phyloP scores from a whole-genome alignment of 2,797 vertebrate genomes.

The Chromis chromis region DNA sequence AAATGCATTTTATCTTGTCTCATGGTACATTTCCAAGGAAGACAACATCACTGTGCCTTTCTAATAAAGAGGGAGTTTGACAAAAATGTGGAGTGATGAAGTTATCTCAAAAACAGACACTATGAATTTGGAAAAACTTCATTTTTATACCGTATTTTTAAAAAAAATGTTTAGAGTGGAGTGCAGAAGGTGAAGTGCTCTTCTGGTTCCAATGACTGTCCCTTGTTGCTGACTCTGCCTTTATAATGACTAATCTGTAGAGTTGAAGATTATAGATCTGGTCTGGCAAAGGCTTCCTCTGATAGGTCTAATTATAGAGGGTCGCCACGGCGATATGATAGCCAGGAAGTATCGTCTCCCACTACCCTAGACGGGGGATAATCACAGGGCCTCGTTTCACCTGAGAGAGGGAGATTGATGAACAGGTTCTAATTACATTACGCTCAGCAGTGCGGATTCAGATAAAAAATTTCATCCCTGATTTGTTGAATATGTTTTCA shows the following conservation, averaged over 20 bases:
- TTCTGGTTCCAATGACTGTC: background rate
- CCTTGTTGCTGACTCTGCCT: slow-evolving; percentile 38
- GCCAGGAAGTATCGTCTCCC: slow-evolving; percentile 76
- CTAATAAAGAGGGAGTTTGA: background rate
- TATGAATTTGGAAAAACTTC: background rate
- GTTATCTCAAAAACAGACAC: too few relatives aligned
- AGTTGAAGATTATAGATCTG: slow-evolving; percentile 66
- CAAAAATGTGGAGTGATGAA: too few relatives aligned
- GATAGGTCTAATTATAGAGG: slow-evolving; percentile 75
- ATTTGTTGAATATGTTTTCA: background rate
- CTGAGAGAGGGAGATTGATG: slow-evolving; percentile 53
- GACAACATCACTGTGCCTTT: too few relatives aligned
- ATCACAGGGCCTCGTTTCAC: slow-evolving; percentile 64
- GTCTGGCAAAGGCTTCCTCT: slow-evolving; percentile 54
- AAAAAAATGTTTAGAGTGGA: background rate
- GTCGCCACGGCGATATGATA: slow-evolving; percentile 67
- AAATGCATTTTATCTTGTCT: too few relatives aligned
- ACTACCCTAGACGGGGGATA: slow-evolving; percentile 23
- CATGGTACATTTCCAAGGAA: too few relatives aligned
- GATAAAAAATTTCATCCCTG: background rate
- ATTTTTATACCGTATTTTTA: background rate
- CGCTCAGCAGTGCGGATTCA: slow-evolving; percentile 20
- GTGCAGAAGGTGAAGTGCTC: background rate
- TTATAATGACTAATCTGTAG: slow-evolving; percentile 59
- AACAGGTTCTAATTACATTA: slow-evolving; percentile 58